phyloP scores from a whole-genome alignment of 1,140 invertebrate genomes.

The Nylanderia fulva region DNA sequence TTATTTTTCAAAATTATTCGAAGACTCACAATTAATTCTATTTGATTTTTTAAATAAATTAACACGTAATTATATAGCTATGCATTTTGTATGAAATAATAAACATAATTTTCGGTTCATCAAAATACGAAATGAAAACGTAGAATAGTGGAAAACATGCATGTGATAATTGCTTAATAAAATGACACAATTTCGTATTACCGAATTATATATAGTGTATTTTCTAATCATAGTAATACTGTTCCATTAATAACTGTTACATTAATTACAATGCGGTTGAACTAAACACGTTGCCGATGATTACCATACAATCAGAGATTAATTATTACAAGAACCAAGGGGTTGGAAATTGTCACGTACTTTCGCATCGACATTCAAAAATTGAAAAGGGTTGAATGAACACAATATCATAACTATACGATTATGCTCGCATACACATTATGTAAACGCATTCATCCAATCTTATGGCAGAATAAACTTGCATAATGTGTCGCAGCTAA shows the following conservation, averaged over 20 bases:
- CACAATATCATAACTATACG: conserved; percentile 63
- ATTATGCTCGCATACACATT: conserved; percentile 58
- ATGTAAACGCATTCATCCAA: conserved; percentile 9
- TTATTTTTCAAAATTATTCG: neutral
- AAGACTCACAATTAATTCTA: neutral
- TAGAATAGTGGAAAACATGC: neutral
- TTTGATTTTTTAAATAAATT: too few species aligned
- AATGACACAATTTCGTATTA: conserved; percentile 36
- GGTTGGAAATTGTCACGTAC: neutral
- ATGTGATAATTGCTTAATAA: conserved; percentile 2
- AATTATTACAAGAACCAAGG: conserved; percentile 38
- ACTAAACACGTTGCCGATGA: conserved; percentile 57
- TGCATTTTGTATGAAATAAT: neutral
- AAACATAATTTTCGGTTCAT: neutral
- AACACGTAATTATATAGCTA: too few species aligned
- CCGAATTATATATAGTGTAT: conserved; percentile 69
- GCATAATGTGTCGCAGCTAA: conserved; percentile 22
- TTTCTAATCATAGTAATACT: conserved; percentile 74
- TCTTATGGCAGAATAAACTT: conserved; percentile 2
- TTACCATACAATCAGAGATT: neutral
- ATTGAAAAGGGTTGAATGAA: conserved; percentile 67
- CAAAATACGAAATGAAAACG: neutral
- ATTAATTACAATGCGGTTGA: conserved; percentile 73
- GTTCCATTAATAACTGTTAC: conserved; percentile 73
- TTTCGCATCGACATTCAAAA: conserved; percentile 33